These are phyloP conservation scores for Zygothrica quintamaculata DNA, from an alignment of 2,888 invertebrate genomes.

Conservation along the genomic window DNA sequence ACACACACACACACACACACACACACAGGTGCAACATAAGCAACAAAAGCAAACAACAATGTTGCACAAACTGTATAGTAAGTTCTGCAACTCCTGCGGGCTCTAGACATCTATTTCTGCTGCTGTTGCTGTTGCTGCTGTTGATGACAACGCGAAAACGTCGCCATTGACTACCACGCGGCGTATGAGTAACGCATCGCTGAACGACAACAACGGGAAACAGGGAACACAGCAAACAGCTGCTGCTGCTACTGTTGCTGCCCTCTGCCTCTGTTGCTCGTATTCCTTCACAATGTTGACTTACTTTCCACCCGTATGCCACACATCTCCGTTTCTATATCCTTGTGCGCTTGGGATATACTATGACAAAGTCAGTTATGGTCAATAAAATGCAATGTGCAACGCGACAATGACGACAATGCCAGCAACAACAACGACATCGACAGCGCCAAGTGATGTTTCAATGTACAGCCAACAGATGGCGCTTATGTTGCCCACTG, in stretches of 20 bases:
- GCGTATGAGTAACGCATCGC: conserved; percentile 68
- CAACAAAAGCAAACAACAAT: conserved; percentile 55
- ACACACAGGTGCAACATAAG: conserved; percentile 49
- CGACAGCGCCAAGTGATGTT: conserved; percentile 13
- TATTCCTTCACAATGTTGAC: not conserved
- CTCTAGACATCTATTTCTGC: conserved; percentile 27
- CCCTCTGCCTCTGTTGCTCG: conserved; percentile 31
- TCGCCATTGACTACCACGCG: conserved; percentile 54
- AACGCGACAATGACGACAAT: conserved; percentile 55
- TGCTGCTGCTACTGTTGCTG: conserved; percentile 29
- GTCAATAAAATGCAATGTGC: conserved; percentile 79
- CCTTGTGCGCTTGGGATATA: conserved; percentile 42
- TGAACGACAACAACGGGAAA: conserved; percentile 8
- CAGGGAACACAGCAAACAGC: conserved; percentile 36
- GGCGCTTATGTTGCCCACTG: conserved; percentile 41
- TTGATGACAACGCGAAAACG: conserved; percentile 67
- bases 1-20: conserved; percentile 18
- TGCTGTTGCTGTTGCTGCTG: conserved; percentile 35
- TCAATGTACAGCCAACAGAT: conserved; percentile 56
- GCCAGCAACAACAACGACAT: conserved; percentile 2
- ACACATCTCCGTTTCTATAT: not conserved
- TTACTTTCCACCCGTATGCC: not conserved
- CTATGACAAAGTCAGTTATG: conserved; percentile 79
- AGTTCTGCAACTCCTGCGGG: conserved; percentile 42
- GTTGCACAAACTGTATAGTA: conserved; percentile 54